Evolutionary conservation across 2,113 vertebrate species (phyloP).

Genomic region (Dermatemys mawii): DNA sequence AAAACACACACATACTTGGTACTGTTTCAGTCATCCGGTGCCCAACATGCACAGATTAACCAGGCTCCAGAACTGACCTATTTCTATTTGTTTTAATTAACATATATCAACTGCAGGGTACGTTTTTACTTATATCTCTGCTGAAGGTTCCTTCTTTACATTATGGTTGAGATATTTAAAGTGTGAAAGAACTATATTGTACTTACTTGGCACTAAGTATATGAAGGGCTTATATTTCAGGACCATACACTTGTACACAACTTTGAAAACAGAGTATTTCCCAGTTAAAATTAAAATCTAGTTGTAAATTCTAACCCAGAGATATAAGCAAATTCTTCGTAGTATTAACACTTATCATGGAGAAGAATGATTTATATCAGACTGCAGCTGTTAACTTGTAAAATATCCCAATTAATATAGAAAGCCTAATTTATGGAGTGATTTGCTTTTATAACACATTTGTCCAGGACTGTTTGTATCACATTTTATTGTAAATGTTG

Average conservation of each 20-base stretch:
- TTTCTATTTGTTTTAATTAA: not conserved
- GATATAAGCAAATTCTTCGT: not conserved
- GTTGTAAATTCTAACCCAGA: not conserved
- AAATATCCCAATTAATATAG: constrained; percentile 10
- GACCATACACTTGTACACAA: not conserved
- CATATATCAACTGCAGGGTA: not conserved
- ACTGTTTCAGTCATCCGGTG: not conserved
- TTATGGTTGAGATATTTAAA: not conserved
- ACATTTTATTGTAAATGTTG: constrained; percentile 60
- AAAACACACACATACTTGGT: not conserved
- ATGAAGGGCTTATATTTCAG: not conserved
- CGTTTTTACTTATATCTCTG: not conserved
- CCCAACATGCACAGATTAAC: not conserved
- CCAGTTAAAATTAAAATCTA: not conserved
- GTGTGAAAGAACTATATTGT: not conserved
- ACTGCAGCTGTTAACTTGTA: not conserved
- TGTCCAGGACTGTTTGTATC: constrained; percentile 31
- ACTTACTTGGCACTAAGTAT: not conserved
- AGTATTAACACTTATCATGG: not conserved
- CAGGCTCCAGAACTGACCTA: not conserved
- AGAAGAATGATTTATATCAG: not conserved
- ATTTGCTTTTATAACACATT: constrained; percentile 33
- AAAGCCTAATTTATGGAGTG: not conserved
- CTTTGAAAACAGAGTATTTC: not conserved
- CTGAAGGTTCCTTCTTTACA: not conserved